Conservation (phyloP, 2,113 vertebrate genomes). For the Gavia stellata region DNA sequence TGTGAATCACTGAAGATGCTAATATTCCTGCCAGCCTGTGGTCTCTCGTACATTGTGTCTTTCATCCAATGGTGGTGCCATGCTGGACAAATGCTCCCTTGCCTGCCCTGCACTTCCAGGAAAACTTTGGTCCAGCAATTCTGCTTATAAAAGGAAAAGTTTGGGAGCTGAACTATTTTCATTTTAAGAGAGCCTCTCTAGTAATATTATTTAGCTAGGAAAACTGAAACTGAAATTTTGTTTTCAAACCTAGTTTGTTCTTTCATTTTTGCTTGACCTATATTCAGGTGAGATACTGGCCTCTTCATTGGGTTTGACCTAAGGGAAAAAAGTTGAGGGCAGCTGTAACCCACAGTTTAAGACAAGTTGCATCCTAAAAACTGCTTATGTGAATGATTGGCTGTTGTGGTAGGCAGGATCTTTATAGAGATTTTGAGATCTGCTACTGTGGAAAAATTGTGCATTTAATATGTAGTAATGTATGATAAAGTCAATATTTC, state of each 20-base stretch:
- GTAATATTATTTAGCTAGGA: background rate
- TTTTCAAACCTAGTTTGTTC: background rate
- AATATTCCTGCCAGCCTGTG: background rate
- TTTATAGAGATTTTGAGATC: background rate
- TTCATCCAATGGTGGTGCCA: background rate
- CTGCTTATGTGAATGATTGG: background rate
- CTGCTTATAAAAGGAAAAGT: background rate
- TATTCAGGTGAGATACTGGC: background rate
- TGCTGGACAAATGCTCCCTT: background rate
- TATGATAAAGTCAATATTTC: background rate
- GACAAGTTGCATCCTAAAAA: background rate
- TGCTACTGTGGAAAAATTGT: background rate
- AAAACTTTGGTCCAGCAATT: background rate
- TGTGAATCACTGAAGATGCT: background rate
- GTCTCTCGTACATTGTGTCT: background rate
- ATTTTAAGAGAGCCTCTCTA: background rate
- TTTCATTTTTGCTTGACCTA: background rate
- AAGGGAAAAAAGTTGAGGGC: background rate
- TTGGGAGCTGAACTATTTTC: background rate
- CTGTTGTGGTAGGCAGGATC: background rate
- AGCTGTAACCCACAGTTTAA: background rate
- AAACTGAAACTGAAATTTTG: background rate
- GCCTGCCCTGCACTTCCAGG: background rate
- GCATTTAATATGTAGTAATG: background rate
- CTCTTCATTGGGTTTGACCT: background rate